Evolutionary conservation across 2,113 vertebrate genomes (phyloP).

Genomic region (Orthonyx spaldingii): DNA sequence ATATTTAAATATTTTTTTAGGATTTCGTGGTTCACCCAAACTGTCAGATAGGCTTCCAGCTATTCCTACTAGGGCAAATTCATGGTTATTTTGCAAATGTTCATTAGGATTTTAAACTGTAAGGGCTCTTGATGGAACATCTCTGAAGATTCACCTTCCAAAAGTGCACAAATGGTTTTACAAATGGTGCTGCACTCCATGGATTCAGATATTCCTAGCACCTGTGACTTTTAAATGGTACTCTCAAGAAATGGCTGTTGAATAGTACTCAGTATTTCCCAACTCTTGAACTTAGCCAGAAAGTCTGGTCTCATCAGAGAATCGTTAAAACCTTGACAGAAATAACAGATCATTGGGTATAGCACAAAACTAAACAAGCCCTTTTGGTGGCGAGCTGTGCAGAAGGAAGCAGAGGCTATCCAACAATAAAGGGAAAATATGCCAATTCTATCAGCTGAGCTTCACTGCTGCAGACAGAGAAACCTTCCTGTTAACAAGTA

Average conservation of each 20-base stretch:
- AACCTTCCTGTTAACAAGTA: background rate
- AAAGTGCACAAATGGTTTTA: background rate
- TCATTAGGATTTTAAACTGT: background rate
- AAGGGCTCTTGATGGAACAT: background rate
- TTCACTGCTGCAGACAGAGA: background rate
- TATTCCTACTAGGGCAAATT: background rate
- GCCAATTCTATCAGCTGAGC: background rate
- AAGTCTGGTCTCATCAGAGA: background rate
- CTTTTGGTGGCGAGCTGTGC: background rate
- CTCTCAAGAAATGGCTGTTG: background rate
- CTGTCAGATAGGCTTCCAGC: background rate
- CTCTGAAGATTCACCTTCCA: background rate
- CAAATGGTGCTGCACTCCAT: background rate
- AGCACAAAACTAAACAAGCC: background rate
- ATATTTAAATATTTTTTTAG: background rate
- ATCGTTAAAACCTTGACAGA: background rate
- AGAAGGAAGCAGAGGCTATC: background rate
- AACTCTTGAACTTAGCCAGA: background rate
- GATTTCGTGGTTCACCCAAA: background rate
- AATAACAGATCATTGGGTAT: background rate
- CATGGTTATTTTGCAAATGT: background rate
- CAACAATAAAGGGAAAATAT: background rate
- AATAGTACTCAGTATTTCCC: background rate
- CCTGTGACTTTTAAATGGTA: background rate
- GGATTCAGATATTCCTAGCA: background rate